A percentile compares a stretch with the other conserved stretches of the same genome.
Conservation (phyloP, 2,888 invertebrate genomes). For the Balanococcus diminutus region DNA sequence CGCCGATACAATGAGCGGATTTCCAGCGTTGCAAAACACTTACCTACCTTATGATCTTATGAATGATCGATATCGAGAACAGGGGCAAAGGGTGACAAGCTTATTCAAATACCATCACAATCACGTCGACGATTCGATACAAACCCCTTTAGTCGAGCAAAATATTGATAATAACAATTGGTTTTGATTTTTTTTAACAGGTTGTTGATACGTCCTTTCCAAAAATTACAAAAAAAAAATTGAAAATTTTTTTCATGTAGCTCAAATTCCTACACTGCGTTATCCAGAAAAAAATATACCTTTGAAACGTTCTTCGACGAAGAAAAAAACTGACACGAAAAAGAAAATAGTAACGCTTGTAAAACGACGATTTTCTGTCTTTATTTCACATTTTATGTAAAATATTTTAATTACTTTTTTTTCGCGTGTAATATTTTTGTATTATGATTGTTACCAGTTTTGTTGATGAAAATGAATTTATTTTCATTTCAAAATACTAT, state of each 20-base stretch:
- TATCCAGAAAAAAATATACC: not conserved
- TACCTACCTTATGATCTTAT: not conserved
- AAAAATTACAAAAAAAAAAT: not conserved
- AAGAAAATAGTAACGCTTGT: not conserved
- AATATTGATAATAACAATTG: not conserved
- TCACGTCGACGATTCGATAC: not conserved
- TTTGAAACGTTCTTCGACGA: not conserved
- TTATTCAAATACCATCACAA: not conserved
- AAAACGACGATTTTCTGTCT: not conserved
- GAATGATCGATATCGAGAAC: not conserved
- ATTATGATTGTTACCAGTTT: slow-evolving; percentile 53
- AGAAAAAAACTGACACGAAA: not conserved
- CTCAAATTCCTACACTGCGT: not conserved
- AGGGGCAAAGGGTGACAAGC: not conserved
- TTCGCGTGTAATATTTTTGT: slow-evolving; percentile 41
- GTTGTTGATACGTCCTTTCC: slow-evolving; percentile 17
- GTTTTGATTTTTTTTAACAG: not conserved
- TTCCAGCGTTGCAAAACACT: not conserved
- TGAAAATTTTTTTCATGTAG: not conserved
- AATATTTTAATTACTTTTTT: slow-evolving; percentile 28
- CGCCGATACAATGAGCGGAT: not conserved
- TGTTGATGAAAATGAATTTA: slow-evolving; percentile 37
- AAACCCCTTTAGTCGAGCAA: no score
- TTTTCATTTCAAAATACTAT: slow-evolving; percentile 36
- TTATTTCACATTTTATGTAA: slow-evolving; percentile 30